These are phyloP conservation scores for Harmothoe impar DNA, from an alignment of 2,888 invertebrate species.

Conservation along the genomic window DNA sequence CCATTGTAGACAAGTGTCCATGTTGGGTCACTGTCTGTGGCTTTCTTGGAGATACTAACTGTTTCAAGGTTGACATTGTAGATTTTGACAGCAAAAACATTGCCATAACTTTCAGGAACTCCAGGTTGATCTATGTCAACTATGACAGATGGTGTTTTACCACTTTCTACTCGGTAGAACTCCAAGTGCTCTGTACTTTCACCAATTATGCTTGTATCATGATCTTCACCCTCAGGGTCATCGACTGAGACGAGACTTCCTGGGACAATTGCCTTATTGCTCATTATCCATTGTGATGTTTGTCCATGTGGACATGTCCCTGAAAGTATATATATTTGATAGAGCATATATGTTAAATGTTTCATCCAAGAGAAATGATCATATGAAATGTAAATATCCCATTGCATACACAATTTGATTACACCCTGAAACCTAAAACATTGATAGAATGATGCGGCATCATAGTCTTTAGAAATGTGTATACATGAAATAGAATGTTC, in stretches of 20 bases:
- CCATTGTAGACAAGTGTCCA: constrained; percentile 2
- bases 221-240: neutral
- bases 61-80: neutral
- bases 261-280: neutral
- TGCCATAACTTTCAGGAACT: neutral
- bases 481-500: no score
- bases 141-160: neutral
- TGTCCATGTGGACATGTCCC: neutral
- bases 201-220: neutral
- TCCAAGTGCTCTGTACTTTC: neutral
- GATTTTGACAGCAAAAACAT: neutral
- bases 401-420: no score
- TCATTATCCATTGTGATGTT: neutral
- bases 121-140: constrained; percentile 9
- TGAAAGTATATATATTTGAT: neutral
- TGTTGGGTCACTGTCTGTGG: neutral
- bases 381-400: no score
- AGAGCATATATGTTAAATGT: no score
- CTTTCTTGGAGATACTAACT: neutral
- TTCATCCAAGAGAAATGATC: no score
- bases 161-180: neutral
- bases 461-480: no score
- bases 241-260: neutral
- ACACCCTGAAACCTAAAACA: no score
- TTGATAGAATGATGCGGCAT: no score